A percentile compares a stretch with the other conserved stretches of the same genome.
Evolutionary conservation across 2,797 vertebrate species (phyloP).

Genomic region (Neosilurus mollespiculum): DNA sequence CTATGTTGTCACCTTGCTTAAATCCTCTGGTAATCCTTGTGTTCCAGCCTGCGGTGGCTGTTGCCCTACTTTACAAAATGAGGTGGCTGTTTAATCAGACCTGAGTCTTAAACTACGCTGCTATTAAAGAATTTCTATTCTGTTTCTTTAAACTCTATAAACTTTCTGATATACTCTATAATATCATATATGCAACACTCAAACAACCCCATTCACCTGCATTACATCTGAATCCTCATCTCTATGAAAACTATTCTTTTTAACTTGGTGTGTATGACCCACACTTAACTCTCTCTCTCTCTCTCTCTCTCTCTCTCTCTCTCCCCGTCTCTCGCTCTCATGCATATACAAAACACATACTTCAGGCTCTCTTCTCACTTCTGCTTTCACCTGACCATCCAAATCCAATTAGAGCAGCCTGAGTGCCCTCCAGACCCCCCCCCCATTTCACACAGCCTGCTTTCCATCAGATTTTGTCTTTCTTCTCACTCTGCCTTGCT

Average conservation of each 20-base stretch:
- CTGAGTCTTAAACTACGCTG: background rate
- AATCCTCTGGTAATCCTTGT: slow-evolving; percentile 22
- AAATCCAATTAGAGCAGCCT: slow-evolving; percentile 55
- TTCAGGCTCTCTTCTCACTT: slow-evolving; percentile 10
- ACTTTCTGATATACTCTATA: too few relatives aligned
- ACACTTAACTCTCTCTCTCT: background rate
- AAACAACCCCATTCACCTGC: too few relatives aligned
- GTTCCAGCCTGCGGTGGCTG: slow-evolving; percentile 11
- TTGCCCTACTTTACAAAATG: background rate
- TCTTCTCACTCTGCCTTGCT: slow-evolving; percentile 29
- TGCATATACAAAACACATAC: background rate
- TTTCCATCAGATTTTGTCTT: background rate
- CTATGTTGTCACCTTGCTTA: slow-evolving; percentile 34
- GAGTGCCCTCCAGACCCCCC: slow-evolving; percentile 36
- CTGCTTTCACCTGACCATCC: slow-evolving; percentile 52
- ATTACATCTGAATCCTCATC: slow-evolving; percentile 29
- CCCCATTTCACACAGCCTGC: slow-evolving; percentile 16
- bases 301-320: background rate
- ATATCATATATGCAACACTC: too few relatives aligned
- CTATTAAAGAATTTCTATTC: background rate
- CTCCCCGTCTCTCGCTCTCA: background rate
- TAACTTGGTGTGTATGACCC: background rate
- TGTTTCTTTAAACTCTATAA: background rate
- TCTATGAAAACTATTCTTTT: slow-evolving; percentile 47
- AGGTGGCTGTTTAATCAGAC: background rate